Evolutionary conservation across 1,140 invertebrate species (phyloP), one percentile per base, ranked within the genome.

Genomic region (Atopsyche davidsoni): DNA sequence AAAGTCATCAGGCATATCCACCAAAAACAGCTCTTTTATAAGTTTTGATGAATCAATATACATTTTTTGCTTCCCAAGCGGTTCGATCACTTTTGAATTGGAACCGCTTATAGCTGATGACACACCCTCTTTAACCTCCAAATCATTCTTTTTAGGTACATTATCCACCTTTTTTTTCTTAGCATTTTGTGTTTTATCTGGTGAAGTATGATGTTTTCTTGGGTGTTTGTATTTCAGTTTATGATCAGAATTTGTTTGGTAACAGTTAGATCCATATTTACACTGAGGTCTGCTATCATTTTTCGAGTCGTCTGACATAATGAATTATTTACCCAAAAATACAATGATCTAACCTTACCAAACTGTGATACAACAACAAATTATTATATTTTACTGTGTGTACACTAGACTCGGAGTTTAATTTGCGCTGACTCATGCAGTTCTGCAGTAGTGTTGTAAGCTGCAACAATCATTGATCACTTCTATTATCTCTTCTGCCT

Each of bases 1-100:
- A 66, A 96, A 95, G 68, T 96, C 92, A 36, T 78, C 61, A 9
- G 92, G 92, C 89, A 96, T 93, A 55, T 89, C 76, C 1, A 90
- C 79, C 22, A 92, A 65, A 67, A 93, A 92, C 59, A 86, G 80
- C 52, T 83, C 70, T 59, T 81, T 79, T 46, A 92, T 85, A 42
- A 81, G 69, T 49, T 71, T 62, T 51, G 48, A 28, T 24, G 45
- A 14, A 41, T 57, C 46, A 17, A 42, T n/a, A 0, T n/a, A n/a
- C n/a, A n/a, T n/a, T n/a, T n/a, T n/a, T n/a, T 34, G 31, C 2
- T 4, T 31, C 4, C 13, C n/a, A 16, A 28, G n/a, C 24, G 23
- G 3, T 44, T 38, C 35, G 16, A 25, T 24, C 2, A 11, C 3
- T 23, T 44, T 16, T 31, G 2, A 7, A 17, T 16, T 31, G 23